Evolutionary conservation across 2,113 vertebrate species (phyloP).

Genomic region (Ptyas mucosa): DNA sequence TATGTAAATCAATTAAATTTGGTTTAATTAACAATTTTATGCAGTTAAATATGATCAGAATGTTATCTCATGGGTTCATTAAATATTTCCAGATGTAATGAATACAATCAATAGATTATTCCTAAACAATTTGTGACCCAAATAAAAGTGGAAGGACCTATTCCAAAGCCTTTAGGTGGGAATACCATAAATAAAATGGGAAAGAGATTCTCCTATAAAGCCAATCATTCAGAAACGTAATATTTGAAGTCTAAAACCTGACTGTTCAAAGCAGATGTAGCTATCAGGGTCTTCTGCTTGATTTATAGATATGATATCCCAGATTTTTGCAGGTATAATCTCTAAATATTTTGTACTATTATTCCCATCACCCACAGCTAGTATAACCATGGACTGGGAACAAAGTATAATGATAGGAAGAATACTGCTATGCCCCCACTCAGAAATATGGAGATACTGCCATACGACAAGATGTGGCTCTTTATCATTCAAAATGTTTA

Average conservation of each 20-base stretch:
- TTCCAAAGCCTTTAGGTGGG: background rate
- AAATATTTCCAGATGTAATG: background rate
- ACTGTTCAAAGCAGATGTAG: background rate
- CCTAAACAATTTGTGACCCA: background rate
- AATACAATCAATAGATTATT: background rate
- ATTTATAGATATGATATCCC: background rate
- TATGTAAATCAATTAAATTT: background rate
- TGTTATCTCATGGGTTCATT: background rate
- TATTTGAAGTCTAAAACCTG: background rate
- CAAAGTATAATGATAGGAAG: background rate
- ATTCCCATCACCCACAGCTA: background rate
- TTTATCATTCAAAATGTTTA: conserved; percentile 16
- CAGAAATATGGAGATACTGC: background rate
- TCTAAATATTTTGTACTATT: background rate
- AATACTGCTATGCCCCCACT: background rate
- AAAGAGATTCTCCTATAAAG: background rate
- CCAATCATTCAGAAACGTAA: background rate
- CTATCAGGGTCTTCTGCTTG: background rate
- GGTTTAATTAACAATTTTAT: background rate
- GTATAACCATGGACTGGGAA: background rate
- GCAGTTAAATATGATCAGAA: background rate
- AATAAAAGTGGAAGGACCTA: background rate
- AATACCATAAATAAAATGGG: background rate
- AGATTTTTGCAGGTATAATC: background rate
- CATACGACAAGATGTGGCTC: background rate